A percentile compares a stretch with the other conserved stretches of the same genome.
Evolutionary conservation across 23 tunicate species (phyloP).

Genomic region (Halocynthia roretzi): DNA sequence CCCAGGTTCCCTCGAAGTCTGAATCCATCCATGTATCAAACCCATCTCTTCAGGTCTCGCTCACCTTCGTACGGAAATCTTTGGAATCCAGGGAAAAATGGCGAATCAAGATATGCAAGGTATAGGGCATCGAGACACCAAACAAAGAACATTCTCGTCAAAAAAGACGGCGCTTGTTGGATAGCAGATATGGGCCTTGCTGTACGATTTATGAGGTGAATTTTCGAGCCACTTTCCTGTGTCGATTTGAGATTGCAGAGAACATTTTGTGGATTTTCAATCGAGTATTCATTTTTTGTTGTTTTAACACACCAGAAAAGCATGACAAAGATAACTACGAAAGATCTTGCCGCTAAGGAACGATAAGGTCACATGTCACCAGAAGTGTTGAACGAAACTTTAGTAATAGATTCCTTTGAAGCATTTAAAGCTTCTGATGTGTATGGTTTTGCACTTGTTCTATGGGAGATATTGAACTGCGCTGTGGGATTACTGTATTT

Average conservation of each 20-base stretch:
- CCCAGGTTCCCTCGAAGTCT: too few species aligned
- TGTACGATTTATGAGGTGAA: slow-evolving; percentile 69
- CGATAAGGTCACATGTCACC: slow-evolving; percentile 98
- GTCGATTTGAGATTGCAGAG: neutral
- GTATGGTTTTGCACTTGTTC: slow-evolving; percentile 85
- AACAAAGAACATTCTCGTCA: slow-evolving; percentile 92
- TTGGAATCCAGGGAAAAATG: slow-evolving; percentile 75
- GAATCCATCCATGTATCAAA: too few species aligned
- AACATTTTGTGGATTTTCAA: neutral
- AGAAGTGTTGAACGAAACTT: slow-evolving; percentile 65
- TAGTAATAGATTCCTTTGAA: slow-evolving; percentile 60
- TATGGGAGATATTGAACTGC: slow-evolving; percentile 91
- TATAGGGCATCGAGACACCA: slow-evolving; percentile 95
- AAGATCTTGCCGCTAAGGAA: slow-evolving; percentile 57
- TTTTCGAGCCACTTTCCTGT: neutral
- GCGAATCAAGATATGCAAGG: slow-evolving; percentile 21
- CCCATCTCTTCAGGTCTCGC: too few species aligned
- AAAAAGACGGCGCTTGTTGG: slow-evolving; percentile 83
- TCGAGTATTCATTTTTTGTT: neutral
- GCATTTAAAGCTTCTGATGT: slow-evolving; percentile 86
- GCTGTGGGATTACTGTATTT: too few species aligned
- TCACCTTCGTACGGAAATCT: too few species aligned
- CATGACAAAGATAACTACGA: slow-evolving; percentile 58
- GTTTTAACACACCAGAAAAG: slow-evolving; percentile 1
- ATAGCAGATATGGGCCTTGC: slow-evolving; percentile 99